Conservation (phyloP, 2,113 vertebrate species). For the Coptodon bakossiorum region DNA sequence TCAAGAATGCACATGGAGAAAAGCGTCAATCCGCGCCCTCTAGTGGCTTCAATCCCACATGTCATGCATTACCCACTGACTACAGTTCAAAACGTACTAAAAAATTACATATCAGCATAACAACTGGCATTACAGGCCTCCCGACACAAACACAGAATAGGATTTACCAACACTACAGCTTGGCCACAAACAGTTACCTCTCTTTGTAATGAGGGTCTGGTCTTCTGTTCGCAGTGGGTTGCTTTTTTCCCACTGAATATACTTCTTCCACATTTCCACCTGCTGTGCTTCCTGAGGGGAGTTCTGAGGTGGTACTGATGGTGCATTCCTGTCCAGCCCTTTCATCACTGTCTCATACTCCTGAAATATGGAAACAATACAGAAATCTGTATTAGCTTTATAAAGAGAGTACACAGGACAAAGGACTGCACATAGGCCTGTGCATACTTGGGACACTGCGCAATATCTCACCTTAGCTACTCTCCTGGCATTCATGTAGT, state of each 20-base stretch:
- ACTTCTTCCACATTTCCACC: slow-evolving; percentile 99
- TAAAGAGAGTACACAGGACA: background rate
- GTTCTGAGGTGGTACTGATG: slow-evolving; percentile 96
- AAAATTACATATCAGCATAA: background rate
- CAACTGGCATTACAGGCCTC: background rate
- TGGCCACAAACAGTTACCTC: slow-evolving; percentile 73
- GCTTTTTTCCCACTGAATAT: slow-evolving; percentile 99
- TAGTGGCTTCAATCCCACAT: background rate
- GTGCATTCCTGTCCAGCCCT: slow-evolving; percentile 94
- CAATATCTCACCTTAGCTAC: slow-evolving; percentile 87
- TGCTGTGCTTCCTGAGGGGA: slow-evolving; percentile 97
- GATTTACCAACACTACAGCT: background rate
- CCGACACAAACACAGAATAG: background rate
- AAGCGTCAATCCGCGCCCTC: background rate
- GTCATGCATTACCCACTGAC: background rate
- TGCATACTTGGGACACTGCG: background rate
- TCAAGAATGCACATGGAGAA: background rate
- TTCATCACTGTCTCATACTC: slow-evolving; percentile 99
- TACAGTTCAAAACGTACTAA: background rate
- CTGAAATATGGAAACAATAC: slow-evolving; percentile 66
- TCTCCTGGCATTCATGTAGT: slow-evolving; percentile 98
- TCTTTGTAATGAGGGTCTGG: slow-evolving; percentile 97
- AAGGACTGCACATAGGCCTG: background rate
- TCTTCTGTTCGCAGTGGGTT: slow-evolving; percentile 96
- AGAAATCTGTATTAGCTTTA: slow-evolving; percentile 31